Evolutionary conservation across 1,140 invertebrate species (phyloP).

Genomic region (Sminthurides bifidus): DNA sequence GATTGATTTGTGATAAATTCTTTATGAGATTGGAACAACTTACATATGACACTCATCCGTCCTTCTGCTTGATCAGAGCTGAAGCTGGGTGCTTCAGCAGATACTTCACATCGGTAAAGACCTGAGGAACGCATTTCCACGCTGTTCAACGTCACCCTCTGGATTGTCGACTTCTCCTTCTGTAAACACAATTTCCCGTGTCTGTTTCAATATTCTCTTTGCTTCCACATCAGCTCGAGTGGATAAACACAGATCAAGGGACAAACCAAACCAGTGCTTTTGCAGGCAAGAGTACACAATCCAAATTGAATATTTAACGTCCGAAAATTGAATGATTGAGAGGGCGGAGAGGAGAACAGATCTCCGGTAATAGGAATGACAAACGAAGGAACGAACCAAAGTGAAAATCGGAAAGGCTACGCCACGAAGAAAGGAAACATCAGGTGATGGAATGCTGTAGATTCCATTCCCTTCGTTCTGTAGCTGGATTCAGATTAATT

Average conservation of each 20-base stretch:
- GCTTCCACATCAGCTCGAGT: background rate
- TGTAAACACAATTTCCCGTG: background rate
- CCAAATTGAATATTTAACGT: constrained; percentile 4
- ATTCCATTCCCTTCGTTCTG: background rate
- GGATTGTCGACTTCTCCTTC: constrained; percentile 11
- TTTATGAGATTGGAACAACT: constrained; percentile 6
- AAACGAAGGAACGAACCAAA: background rate
- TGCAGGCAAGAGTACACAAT: background rate
- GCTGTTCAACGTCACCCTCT: constrained; percentile 21
- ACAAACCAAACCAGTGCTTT: background rate
- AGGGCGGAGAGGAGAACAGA: background rate
- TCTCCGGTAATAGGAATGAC: too few species aligned
- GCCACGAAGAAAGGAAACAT: background rate
- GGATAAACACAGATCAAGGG: background rate
- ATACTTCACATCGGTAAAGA: constrained; percentile 31
- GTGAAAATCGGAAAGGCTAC: background rate
- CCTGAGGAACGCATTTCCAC: constrained; percentile 29
- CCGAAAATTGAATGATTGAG: background rate
- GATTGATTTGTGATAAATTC: background rate
- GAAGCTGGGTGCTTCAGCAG: constrained; percentile 26
- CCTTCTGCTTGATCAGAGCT: constrained; percentile 22
- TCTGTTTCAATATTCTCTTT: background rate
- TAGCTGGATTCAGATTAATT: background rate
- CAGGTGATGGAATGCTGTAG: background rate
- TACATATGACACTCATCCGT: constrained; percentile 30